A percentile compares a stretch with the other conserved stretches of the same genome.
Conservation (phyloP, 2,113 vertebrate species). For the Psittacus erithacus region DNA sequence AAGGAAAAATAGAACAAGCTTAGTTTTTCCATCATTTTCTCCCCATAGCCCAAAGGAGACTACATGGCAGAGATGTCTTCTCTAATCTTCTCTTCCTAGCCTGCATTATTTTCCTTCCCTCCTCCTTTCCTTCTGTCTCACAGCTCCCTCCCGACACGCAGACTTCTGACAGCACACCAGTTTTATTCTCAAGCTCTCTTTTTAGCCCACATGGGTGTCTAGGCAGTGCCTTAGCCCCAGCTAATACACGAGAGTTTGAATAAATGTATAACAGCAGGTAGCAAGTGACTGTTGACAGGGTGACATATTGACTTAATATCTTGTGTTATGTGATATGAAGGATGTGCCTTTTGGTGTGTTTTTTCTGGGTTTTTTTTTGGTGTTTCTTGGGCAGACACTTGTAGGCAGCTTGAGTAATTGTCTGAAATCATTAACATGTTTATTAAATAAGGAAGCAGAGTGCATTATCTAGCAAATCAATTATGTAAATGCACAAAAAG, state of each 20-base stretch:
- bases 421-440: constrained; percentile 85
- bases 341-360: constrained; percentile 80
- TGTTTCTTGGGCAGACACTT: constrained; percentile 77
- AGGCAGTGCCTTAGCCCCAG: constrained; percentile 61
- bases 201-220: constrained; percentile 75
- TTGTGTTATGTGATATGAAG: constrained; percentile 78
- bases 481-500: constrained; percentile 83
- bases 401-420: constrained; percentile 80
- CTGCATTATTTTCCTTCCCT: constrained; percentile 60
- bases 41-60: constrained; percentile 60
- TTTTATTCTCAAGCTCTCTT: constrained; percentile 62
- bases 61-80: constrained; percentile 62
- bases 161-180: constrained; percentile 66
- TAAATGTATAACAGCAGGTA: constrained; percentile 83
- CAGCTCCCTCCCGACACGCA: constrained; percentile 55
- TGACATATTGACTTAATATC: constrained; percentile 84
- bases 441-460: constrained; percentile 83
- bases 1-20: constrained; percentile 54
- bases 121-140: constrained; percentile 68
- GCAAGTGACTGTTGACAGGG: constrained; percentile 81
- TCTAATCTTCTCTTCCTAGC: constrained; percentile 69
- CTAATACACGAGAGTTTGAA: constrained; percentile 75
- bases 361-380: constrained; percentile 70
- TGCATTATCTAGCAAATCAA: constrained; percentile 83
- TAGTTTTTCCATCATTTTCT: constrained; percentile 45